Conservation (phyloP, 2,888 invertebrate genomes). For the Cinara cedri region DNA sequence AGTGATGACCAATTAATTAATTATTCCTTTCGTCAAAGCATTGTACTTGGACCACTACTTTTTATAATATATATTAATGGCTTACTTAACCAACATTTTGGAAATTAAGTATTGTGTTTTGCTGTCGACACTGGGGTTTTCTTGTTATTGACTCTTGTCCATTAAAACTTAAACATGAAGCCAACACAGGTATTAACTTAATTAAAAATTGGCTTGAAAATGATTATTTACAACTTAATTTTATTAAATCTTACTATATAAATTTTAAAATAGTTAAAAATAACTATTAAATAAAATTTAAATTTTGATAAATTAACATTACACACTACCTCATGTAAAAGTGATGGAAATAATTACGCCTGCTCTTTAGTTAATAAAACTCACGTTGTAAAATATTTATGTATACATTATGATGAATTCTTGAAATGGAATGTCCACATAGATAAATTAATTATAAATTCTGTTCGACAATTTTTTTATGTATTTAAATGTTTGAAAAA, state of each 20-base stretch:
- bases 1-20: neutral
- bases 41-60: neutral
- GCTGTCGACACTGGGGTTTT: neutral
- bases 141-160: neutral
- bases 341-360: neutral
- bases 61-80: conserved; percentile 12
- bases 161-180: neutral
- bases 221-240: neutral
- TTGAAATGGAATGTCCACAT: neutral
- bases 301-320: neutral
- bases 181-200: neutral
- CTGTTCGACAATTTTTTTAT: neutral
- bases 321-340: neutral
- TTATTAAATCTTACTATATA: neutral
- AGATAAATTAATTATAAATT: neutral
- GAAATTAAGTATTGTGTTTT: neutral
- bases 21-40: neutral
- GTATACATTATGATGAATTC: conserved; percentile 1
- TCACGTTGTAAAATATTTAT: neutral
- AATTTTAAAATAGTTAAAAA: neutral
- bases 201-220: neutral
- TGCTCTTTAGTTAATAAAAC: neutral
- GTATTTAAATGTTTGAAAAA: neutral
- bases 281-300: neutral
- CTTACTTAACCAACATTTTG: neutral